Base-by-base conservation (phyloP, 1,140 invertebrate species). In the Drosophila sproati region DNA sequence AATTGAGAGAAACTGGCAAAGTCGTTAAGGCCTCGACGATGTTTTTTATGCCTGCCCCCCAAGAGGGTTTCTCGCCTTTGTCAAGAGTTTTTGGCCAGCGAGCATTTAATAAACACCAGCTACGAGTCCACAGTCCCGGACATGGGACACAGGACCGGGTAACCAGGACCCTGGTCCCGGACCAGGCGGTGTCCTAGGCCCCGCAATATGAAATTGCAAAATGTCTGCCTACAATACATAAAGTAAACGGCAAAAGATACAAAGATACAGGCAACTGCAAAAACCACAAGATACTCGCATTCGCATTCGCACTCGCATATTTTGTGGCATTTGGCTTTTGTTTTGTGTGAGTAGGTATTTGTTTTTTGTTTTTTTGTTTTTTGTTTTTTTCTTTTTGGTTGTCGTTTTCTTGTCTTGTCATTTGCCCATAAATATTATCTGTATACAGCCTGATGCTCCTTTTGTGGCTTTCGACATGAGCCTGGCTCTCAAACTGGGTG, bases 91-190 rank as follows among this genome's bases (percentile, higher is more conserved):
- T 77, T 67, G 73, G 47, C 64, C 63, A 55, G 56, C 32, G 57
- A 74, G 72, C 81, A 83, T 83, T 83, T 83, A 83, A 83, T 83
- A 83, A 83, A 85, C 81, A 80, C 67, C 67, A 71, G 43, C 41
- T 12, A 45, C 8, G n/a, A 52, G 55, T 32, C 48, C 60, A 32
- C 6, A 52, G 55, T 32, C 48, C 60, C 20, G 55, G 28, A 34
- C 20, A 29, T 29, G 52, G 77, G 52, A 74, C 20, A 4, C 20
- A n/a, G 35, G 10, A 5, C 35, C 5, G 47, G 20, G 7, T 29
- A 32, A 20, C 20, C 20, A 20, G 20, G 20, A 20, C 20, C 20
- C 20, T 20, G 20, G 20, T 20, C 20, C 20, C 20, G 37, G 41
- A 54, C 2, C n/a, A 54, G 62, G 20, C 39, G 37, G 39, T 55